Evolutionary conservation across 2,888 invertebrate genomes (phyloP).

Genomic region (Nemotelus pantherinus): DNA sequence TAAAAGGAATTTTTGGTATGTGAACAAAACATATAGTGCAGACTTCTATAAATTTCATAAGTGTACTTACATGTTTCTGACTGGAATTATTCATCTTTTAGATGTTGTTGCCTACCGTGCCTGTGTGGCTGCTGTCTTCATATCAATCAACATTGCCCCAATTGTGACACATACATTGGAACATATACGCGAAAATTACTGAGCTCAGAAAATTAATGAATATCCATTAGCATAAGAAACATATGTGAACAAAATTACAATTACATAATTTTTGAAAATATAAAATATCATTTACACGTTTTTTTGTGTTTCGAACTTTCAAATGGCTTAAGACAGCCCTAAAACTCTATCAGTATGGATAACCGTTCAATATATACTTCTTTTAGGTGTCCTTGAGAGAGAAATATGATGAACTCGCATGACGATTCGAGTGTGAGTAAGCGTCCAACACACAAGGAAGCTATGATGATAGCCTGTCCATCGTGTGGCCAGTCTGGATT

Average conservation of each 20-base stretch:
- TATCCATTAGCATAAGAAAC: neutral
- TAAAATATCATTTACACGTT: neutral
- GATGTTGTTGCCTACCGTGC: conserved; percentile 31
- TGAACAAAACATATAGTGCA: no score
- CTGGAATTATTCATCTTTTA: neutral
- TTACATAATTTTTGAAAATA: neutral
- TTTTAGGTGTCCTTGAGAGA: neutral
- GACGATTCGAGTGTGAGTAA: neutral
- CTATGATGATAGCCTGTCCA: conserved; percentile 16
- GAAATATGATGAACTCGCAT: neutral
- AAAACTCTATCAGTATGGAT: no score
- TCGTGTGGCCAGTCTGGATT: conserved; percentile 27
- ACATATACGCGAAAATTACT: conserved; percentile 25
- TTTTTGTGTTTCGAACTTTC: no score
- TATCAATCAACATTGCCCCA: conserved; percentile 30
- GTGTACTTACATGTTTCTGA: conserved; percentile 31
- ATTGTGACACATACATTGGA: conserved; percentile 31
- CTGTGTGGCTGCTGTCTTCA: conserved; percentile 22
- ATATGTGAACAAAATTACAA: neutral
- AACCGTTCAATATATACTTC: neutral
- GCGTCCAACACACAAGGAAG: neutral
- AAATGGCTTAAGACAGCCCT: no score
- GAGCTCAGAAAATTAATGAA: neutral
- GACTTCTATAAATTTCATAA: neutral
- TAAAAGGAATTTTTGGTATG: neutral